These are phyloP conservation scores for Alethe castanea DNA, from an alignment of 2,113 vertebrate species.

Conservation along the genomic window DNA sequence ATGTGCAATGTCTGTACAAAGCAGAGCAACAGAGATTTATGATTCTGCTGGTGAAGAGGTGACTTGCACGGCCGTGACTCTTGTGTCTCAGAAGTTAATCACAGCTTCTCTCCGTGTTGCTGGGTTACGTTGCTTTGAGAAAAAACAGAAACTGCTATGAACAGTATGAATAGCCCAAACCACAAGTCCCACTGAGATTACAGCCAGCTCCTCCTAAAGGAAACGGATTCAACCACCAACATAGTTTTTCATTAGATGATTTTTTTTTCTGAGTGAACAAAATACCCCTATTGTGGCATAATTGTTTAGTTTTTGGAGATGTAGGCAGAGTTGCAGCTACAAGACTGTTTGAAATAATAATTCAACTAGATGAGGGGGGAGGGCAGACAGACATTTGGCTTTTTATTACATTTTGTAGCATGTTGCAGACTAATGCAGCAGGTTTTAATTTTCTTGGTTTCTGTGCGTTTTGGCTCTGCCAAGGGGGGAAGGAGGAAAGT, in stretches of 20 bases:
- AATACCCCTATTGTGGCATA: slow-evolving; percentile 57
- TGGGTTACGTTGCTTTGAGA: slow-evolving; percentile 66
- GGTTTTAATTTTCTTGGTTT: slow-evolving; percentile 60
- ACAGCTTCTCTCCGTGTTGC: slow-evolving; percentile 65
- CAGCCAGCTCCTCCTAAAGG: slow-evolving; percentile 66
- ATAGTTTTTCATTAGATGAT: slow-evolving; percentile 67
- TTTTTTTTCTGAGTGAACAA: slow-evolving; percentile 47
- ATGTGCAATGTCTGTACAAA: not conserved
- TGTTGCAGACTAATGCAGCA: slow-evolving; percentile 43
- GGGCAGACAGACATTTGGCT: slow-evolving; percentile 17
- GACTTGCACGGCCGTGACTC: slow-evolving; percentile 18
- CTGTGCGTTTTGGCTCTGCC: slow-evolving; percentile 17
- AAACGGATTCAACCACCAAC: slow-evolving; percentile 52
- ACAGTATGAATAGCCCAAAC: slow-evolving; percentile 67
- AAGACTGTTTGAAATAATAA: slow-evolving; percentile 15
- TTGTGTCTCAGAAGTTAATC: slow-evolving; percentile 55
- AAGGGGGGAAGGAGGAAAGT: not conserved
- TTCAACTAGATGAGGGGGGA: not conserved
- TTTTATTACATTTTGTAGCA: slow-evolving; percentile 25
- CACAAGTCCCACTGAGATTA: slow-evolving; percentile 64
- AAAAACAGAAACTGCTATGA: slow-evolving; percentile 63
- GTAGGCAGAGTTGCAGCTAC: slow-evolving; percentile 52
- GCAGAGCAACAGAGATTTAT: slow-evolving; percentile 23
- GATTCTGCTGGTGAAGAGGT: not conserved
- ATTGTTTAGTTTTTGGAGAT: slow-evolving; percentile 46